Percentiles rank a stretch among this genome's conserved stretches.
Conservation (phyloP, 2,888 invertebrate species). For the Uloborus plumipes region DNA sequence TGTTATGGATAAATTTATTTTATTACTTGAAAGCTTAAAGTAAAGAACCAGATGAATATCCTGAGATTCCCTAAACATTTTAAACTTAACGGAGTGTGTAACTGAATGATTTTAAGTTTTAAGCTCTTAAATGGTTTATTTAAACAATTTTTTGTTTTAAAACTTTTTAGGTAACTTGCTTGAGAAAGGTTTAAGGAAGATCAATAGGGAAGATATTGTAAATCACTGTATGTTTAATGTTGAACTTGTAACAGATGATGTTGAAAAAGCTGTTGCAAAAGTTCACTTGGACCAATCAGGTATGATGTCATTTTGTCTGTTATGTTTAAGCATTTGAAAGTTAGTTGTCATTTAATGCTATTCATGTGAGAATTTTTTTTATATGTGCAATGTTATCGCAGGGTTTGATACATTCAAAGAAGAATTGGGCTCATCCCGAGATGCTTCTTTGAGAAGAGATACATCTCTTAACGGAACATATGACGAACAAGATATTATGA, state of each 20-base stretch:
- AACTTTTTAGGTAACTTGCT: constrained; percentile 78
- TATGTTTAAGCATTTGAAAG: background rate
- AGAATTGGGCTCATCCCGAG: constrained; percentile 77
- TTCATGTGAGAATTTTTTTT: background rate
- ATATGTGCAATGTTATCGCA: constrained; percentile 60
- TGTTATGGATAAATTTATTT: no score
- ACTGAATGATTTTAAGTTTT: no score
- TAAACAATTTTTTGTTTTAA: background rate
- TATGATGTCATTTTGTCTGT: constrained; percentile 36
- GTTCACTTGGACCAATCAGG: constrained; percentile 73
- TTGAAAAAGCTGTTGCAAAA: constrained; percentile 79
- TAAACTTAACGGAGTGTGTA: no score
- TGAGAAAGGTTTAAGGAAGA: constrained; percentile 86
- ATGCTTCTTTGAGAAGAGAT: constrained; percentile 73
- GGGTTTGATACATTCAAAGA: constrained; percentile 80
- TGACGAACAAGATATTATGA: constrained; percentile 80
- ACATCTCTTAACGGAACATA: constrained; percentile 70
- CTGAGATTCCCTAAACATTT: no score
- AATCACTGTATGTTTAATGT: constrained; percentile 85
- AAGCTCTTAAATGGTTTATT: no score
- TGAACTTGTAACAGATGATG: constrained; percentile 83
- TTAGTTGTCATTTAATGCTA: background rate
- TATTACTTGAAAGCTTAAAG: no score
- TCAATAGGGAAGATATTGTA: constrained; percentile 92
- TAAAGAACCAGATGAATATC: no score